Evolutionary conservation across 2,113 vertebrate genomes (phyloP), one percentile per base, ranked within the genome.

Genomic region (Xenopus borealis): DNA sequence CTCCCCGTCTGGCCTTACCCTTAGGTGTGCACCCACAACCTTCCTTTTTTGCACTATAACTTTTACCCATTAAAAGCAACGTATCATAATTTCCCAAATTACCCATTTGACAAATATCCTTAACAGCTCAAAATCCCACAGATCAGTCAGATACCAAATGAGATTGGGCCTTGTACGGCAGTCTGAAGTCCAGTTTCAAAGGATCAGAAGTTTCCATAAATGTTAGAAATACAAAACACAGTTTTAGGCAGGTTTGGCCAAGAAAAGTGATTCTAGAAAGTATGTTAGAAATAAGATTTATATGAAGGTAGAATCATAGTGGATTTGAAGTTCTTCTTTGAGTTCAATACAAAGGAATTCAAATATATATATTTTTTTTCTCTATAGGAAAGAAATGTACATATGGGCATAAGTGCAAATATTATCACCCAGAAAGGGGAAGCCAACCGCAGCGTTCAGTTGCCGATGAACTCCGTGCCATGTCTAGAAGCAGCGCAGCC

Each of bases 371-470:
- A 27, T 12, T 40, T 52, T 19, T 59, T 67, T 50, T 11, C n/a
- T 83, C 72, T 71, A 50, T 79, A 99, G 96, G 96, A 63, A 99
- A 97, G 88, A 99, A 99, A 88, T 99, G 97, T 82, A 99, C 97
- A 72, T 98, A 98, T 4, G 97, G 97, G 63, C 96, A 98, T 89
- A 99, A 99, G 84, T 99, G 97, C 88, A 99, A 99, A 81, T 99
- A 97, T 72, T 98, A 97, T 77, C 97, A 99, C 71, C 97, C 97
- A 0, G 97, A 98, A 77, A 88, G 97, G 85, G 94, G 96, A 57
- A 94, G 91, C 30, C 96, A 98, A 81, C 96, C 96, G n/a, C 97
- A 98, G 88, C 89, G 95, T 0, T 94, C 97, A 0, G 95, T 99
- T 75, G 96, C 97, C 0, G 97, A 99, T 40, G 97, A 99, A 83